Percentiles rank a stretch among this genome's conserved stretches.
Conservation (phyloP, 2,888 invertebrate genomes). For the Alcis repandata region DNA sequence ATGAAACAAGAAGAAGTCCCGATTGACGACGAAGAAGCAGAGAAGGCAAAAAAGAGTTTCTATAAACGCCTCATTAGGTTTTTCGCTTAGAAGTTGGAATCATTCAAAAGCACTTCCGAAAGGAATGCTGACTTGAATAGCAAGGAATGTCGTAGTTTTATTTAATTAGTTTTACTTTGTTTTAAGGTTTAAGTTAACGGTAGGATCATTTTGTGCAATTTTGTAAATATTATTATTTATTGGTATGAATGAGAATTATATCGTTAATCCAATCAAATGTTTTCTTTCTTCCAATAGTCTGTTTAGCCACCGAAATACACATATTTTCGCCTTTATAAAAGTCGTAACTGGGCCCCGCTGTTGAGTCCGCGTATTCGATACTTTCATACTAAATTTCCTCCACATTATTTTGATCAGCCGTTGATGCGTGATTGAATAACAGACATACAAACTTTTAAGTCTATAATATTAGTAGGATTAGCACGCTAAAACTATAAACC, state of each 20-base stretch:
- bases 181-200: conserved; percentile 56
- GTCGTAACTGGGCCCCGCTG: too few species aligned
- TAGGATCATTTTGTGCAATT: conserved; percentile 82
- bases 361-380: too few species aligned
- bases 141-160: conserved; percentile 45
- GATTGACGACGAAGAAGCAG: conserved; percentile 44
- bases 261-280: conserved; percentile 44
- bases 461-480: too few species aligned
- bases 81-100: conserved; percentile 56
- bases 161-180: conserved; percentile 50
- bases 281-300: too few species aligned
- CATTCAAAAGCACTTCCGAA: conserved; percentile 58
- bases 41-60: conserved; percentile 51
- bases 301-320: too few species aligned
- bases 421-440: too few species aligned
- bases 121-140: conserved; percentile 64
- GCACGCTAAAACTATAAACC: too few species aligned
- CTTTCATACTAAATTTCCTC: too few species aligned
- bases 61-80: conserved; percentile 63
- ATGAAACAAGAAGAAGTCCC: conserved; percentile 32
- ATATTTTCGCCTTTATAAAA: too few species aligned
- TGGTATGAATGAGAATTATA: conserved; percentile 48
- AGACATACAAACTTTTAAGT: too few species aligned
- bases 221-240: conserved; percentile 74
- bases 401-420: too few species aligned